phyloP scores from a whole-genome alignment of 2,113 vertebrate genomes.

The Drymodes brunneopygia region DNA sequence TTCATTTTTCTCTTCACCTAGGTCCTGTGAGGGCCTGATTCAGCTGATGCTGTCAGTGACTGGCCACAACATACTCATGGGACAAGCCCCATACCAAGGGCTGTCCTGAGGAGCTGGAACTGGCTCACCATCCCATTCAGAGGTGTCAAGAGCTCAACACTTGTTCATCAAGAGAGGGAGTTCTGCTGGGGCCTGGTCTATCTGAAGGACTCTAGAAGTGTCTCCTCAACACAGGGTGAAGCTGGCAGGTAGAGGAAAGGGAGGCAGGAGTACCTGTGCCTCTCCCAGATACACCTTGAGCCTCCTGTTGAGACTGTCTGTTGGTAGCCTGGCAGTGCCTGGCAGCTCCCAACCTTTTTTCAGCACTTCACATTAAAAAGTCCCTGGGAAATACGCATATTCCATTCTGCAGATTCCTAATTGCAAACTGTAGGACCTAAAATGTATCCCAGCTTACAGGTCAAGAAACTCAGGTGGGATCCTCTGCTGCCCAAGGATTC shows the following conservation, averaged over 20 bases:
- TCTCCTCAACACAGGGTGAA: background rate
- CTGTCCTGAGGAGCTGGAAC: background rate
- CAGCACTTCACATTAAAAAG: background rate
- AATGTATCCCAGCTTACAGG: background rate
- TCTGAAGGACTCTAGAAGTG: background rate
- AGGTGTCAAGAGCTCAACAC: background rate
- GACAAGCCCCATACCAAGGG: background rate
- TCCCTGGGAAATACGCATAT: background rate
- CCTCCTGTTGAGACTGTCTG: background rate
- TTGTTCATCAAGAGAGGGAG: background rate
- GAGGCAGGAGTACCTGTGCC: rapidly evolving
- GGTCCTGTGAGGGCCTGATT: background rate
- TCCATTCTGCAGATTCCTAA: background rate
- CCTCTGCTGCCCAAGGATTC: background rate
- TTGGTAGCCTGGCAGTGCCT: background rate
- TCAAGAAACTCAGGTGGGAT: background rate
- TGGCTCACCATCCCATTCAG: background rate
- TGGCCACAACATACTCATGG: rapidly evolving
- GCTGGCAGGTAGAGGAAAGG: background rate
- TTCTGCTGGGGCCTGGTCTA: background rate
- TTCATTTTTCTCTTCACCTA: background rate
- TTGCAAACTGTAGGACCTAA: background rate
- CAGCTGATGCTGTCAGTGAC: background rate
- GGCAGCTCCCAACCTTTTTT: background rate
- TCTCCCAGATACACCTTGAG: background rate